These are phyloP conservation scores for Calephelis perditalis DNA, from an alignment of 2,888 invertebrate species.

Conservation along the genomic window DNA sequence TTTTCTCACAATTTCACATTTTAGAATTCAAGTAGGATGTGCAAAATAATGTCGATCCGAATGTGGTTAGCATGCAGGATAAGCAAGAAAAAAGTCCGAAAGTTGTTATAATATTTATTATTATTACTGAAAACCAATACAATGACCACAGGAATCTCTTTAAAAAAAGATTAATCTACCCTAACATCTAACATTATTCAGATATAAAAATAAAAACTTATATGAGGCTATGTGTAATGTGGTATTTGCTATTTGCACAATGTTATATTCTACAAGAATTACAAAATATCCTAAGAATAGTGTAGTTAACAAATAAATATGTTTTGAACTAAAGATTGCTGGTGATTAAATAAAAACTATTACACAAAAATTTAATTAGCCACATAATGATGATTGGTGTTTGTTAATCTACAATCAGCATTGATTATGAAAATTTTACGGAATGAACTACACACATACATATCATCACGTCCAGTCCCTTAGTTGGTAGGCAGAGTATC, in stretches of 20 bases:
- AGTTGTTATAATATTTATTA: constrained; percentile 69
- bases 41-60: constrained; percentile 36
- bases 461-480: too few relatives aligned
- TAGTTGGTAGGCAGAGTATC: too few relatives aligned
- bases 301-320: constrained; percentile 9
- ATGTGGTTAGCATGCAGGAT: constrained; percentile 62
- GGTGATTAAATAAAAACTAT: constrained; percentile 4
- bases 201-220: constrained; percentile 73
- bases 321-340: constrained; percentile 5
- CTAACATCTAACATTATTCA: constrained; percentile 45
- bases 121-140: constrained; percentile 63
- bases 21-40: neutral
- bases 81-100: constrained; percentile 71
- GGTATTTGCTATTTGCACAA: constrained; percentile 12
- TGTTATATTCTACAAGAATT: constrained; percentile 8
- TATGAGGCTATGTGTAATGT: constrained; percentile 37
- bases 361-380: neutral
- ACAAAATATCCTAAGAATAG: constrained; percentile 11
- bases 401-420: constrained; percentile 3
- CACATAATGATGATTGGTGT: constrained; percentile 3
- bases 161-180: constrained; percentile 45
- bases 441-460: neutral
- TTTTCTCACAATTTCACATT: neutral
- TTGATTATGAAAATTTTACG: constrained; percentile 2
- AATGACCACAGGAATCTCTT: constrained; percentile 42